Conservation (phyloP, 2,797 vertebrate species). For the Sebastes paucispinis region DNA sequence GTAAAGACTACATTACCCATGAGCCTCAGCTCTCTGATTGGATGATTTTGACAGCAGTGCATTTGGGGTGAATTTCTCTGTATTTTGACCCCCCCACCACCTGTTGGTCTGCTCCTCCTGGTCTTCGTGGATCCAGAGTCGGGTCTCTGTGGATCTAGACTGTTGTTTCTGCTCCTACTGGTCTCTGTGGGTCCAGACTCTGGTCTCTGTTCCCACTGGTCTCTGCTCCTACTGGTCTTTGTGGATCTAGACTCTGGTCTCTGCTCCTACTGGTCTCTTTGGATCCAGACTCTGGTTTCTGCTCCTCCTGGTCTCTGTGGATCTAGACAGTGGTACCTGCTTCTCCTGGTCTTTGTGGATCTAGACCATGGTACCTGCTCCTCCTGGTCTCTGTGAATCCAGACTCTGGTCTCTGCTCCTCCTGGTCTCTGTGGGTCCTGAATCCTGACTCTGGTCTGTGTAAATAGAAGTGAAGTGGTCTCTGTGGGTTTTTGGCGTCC, state of each 20-base stretch:
- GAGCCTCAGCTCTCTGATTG: neutral
- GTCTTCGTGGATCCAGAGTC: neutral
- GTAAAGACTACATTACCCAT: neutral
- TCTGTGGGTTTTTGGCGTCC: conserved; percentile 30
- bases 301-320: neutral
- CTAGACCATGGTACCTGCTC: neutral
- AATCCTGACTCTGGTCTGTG: conserved; percentile 14
- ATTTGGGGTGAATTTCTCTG: neutral
- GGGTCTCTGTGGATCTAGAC: neutral
- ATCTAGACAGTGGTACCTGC: neutral
- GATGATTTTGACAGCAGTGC: neutral
- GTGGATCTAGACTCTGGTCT: neutral
- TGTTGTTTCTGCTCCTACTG: too few relatives aligned
- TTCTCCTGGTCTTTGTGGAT: neutral
- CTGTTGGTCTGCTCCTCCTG: conserved; percentile 2
- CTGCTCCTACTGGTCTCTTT: neutral
- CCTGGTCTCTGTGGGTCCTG: neutral
- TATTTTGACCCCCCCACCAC: neutral
- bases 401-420: neutral
- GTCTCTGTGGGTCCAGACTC: too few relatives aligned
- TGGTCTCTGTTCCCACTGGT: too few relatives aligned
- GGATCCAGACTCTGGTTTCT: neutral
- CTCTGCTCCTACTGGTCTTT: too few relatives aligned
- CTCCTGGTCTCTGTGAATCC: neutral
- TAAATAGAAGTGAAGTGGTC: conserved; percentile 54